Conservation (phyloP, 2,888 invertebrate genomes). For the Teleogryllus oceanicus region DNA sequence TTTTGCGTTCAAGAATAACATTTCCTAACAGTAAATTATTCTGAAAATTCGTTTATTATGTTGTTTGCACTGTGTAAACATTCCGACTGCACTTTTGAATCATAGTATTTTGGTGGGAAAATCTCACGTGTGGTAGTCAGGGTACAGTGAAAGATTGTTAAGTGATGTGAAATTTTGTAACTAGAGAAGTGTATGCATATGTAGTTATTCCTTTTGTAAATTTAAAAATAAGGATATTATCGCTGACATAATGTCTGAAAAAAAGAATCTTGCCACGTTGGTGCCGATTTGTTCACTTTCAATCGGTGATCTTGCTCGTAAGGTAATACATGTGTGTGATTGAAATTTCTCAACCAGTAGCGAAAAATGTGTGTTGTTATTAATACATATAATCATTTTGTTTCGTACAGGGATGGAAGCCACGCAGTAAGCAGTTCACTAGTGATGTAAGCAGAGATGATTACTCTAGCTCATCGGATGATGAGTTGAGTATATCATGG, state of each 20-base stretch:
- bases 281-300: no score
- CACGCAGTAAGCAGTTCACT: neutral
- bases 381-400: neutral
- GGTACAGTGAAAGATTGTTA: neutral
- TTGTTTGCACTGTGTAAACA: neutral
- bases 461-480: neutral
- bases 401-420: neutral
- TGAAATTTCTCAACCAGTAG: no score
- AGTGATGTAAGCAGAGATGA: neutral
- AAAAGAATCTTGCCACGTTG: no score
- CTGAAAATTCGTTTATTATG: neutral
- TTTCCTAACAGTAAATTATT: no score
- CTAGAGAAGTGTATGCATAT: neutral
- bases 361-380: no score
- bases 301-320: no score
- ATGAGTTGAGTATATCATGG: neutral
- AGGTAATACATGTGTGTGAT: no score
- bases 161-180: neutral
- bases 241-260: no score
- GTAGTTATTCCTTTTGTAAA: neutral
- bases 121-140: neutral
- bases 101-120: neutral
- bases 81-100: neutral
- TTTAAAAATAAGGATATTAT: neutral
- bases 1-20: no score